phyloP scores from a whole-genome alignment of 1,140 invertebrate genomes.

The Amphibalanus amphitrite region DNA sequence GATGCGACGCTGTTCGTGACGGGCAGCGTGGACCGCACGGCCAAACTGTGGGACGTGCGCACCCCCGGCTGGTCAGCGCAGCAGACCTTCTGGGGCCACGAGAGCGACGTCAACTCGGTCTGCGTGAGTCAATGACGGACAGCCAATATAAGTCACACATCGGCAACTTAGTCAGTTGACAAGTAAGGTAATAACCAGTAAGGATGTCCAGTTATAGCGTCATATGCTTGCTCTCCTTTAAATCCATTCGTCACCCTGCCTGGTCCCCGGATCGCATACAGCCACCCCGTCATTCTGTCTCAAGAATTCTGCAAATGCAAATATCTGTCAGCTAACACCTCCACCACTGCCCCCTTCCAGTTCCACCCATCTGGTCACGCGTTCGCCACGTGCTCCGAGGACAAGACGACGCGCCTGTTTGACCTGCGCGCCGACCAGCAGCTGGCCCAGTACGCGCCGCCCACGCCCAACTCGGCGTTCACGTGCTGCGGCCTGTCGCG shows the following conservation, averaged over 20 bases:
- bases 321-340: too few relatives aligned
- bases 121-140: conserved; percentile 43
- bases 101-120: conserved; percentile 75
- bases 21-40: conserved; percentile 69
- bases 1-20: conserved; percentile 57
- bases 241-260: too few relatives aligned
- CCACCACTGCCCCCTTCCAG: conserved; percentile 32
- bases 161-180: too few relatives aligned
- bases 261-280: too few relatives aligned
- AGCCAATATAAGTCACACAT: too few relatives aligned
- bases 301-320: too few relatives aligned
- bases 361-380: conserved; percentile 61
- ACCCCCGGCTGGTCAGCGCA: conserved; percentile 48
- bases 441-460: conserved; percentile 53
- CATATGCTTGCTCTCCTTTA: too few relatives aligned
- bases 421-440: conserved; percentile 77
- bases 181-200: too few relatives aligned
- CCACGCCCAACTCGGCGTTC: conserved; percentile 53
- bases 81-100: conserved; percentile 78
- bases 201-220: too few relatives aligned
- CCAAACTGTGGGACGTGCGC: conserved; percentile 64
- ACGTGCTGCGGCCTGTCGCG: conserved; percentile 61
- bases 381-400: conserved; percentile 71
- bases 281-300: too few relatives aligned
- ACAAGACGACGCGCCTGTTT: conserved; percentile 69